A percentile compares a stretch with the other conserved stretches of the same genome.
Evolutionary conservation across 2,113 vertebrate species (phyloP).

Genomic region (Sitta europaea): DNA sequence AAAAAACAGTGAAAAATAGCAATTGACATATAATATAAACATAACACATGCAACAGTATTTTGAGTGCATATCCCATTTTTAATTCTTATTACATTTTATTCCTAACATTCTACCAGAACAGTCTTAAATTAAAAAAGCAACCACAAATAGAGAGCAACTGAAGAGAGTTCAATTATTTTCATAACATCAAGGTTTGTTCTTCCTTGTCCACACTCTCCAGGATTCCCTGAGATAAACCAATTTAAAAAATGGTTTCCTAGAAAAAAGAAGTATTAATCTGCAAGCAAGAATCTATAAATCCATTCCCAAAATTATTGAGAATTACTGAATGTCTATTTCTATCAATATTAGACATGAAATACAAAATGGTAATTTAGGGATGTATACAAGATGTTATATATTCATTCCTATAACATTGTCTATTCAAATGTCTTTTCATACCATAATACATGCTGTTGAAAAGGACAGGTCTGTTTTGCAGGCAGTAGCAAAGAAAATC

Average conservation of each 20-base stretch:
- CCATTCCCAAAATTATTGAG: background rate
- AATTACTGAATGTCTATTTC: background rate
- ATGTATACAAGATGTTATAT: background rate
- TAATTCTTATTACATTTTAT: background rate
- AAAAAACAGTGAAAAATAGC: background rate
- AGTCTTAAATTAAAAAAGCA: background rate
- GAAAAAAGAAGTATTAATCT: background rate
- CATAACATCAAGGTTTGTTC: background rate
- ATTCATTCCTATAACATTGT: background rate
- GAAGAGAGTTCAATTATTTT: background rate
- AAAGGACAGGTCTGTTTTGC: background rate
- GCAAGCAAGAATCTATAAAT: background rate
- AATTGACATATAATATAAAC: background rate
- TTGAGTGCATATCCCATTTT: background rate
- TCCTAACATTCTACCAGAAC: background rate
- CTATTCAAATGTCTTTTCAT: background rate
- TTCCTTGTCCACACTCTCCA: background rate
- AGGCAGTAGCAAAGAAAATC: background rate
- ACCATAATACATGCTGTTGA: background rate
- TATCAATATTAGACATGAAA: background rate
- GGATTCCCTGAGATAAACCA: background rate
- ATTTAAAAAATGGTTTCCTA: background rate
- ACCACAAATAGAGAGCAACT: background rate
- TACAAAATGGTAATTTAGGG: background rate
- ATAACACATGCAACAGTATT: background rate